These are phyloP conservation scores for Tragelaphus buxtoni DNA, from an alignment of 2,113 vertebrate genomes.

Conservation along the genomic window DNA sequence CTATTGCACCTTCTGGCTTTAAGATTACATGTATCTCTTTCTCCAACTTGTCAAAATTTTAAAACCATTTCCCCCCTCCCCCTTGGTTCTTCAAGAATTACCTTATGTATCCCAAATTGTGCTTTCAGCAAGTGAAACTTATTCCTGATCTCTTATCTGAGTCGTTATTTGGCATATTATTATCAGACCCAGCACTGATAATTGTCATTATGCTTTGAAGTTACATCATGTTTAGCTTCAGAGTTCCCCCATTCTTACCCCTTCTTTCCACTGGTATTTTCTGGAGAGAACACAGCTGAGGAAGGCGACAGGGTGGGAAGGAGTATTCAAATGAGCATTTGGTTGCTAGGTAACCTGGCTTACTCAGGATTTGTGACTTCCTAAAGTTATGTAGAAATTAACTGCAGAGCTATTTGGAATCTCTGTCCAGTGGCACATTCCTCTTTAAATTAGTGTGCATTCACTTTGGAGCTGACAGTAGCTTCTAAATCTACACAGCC, in stretches of 20 bases:
- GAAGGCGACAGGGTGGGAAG: neutral
- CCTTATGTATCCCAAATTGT: neutral
- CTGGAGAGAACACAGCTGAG: neutral
- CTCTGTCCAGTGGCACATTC: neutral
- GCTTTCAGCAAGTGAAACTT: neutral
- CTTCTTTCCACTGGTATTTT: neutral
- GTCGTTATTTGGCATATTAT: neutral
- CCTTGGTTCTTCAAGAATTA: neutral
- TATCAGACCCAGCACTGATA: neutral
- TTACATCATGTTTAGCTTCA: neutral
- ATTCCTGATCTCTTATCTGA: neutral
- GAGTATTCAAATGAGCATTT: neutral
- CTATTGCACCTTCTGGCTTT: neutral
- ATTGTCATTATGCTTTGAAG: neutral
- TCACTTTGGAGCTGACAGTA: neutral
- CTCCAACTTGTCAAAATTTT: neutral
- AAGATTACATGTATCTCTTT: neutral
- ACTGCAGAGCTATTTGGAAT: neutral
- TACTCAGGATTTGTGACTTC: conserved; percentile 26
- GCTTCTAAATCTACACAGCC: neutral
- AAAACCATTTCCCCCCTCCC: neutral
- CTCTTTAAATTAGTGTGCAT: neutral
- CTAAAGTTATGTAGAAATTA: neutral
- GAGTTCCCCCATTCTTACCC: neutral
- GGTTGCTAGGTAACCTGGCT: conserved; percentile 28